Percentiles rank a stretch among this genome's conserved stretches.
These are phyloP conservation scores for Nephila pilipes DNA, from an alignment of 1,140 invertebrate genomes.

Conservation along the genomic window DNA sequence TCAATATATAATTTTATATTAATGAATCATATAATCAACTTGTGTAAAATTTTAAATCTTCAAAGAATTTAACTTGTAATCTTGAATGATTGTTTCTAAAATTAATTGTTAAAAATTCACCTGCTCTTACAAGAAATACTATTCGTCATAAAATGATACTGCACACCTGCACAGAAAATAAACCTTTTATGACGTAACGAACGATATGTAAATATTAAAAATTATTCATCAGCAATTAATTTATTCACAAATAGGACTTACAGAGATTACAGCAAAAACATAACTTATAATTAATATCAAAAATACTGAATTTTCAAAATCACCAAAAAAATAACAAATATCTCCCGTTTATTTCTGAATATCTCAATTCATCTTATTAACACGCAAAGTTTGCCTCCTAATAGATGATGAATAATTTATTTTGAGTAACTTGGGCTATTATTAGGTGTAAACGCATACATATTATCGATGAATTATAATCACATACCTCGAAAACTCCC, in stretches of 20 bases:
- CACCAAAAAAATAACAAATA: background rate
- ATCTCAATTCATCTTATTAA: background rate
- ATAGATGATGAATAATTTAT: constrained; percentile 11
- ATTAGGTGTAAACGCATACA: background rate
- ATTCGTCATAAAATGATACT: too few species aligned
- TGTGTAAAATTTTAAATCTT: too few species aligned
- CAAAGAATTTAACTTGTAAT: too few species aligned
- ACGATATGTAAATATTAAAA: background rate
- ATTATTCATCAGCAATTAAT: background rate
- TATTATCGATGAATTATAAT: constrained; percentile 13
- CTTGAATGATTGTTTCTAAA: too few species aligned
- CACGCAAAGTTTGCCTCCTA: background rate
- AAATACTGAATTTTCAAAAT: background rate
- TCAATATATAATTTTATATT: too few species aligned
- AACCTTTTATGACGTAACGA: too few species aligned
- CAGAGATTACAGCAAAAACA: background rate
- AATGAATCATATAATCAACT: too few species aligned
- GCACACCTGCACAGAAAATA: too few species aligned
- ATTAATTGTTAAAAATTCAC: too few species aligned
- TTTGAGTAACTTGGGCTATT: background rate
- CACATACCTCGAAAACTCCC: background rate
- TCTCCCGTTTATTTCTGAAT: background rate
- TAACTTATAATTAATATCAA: background rate
- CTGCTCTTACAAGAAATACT: too few species aligned
- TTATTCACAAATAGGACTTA: background rate